Evolutionary conservation across 2,797 vertebrate genomes (phyloP).

Genomic region (Malurus leucopterus): DNA sequence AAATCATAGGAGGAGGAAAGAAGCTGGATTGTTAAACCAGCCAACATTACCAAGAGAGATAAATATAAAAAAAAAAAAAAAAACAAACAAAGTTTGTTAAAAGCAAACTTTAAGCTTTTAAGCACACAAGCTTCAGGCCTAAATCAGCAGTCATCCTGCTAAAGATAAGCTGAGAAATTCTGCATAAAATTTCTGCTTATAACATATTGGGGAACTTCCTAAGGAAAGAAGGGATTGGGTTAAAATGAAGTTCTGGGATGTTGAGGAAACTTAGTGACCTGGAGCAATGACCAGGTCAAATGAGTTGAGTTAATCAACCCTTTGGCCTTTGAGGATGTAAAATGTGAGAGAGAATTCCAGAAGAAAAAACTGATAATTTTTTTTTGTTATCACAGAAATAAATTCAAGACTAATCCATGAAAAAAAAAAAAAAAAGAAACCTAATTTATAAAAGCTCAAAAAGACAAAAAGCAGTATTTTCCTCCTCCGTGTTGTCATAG

Average conservation of each 20-base stretch:
- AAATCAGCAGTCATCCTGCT: neutral
- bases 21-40: neutral
- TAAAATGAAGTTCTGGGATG: neutral
- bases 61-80: neutral
- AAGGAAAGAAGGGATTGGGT: neutral
- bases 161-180: neutral
- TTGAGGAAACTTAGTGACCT: neutral
- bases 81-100: neutral
- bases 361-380: neutral
- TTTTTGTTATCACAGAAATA: neutral
- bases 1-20: neutral
- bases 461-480: slow-evolving; percentile 9
- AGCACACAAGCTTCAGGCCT: neutral
- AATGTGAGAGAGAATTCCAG: neutral
- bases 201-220: neutral
- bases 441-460: neutral
- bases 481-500: slow-evolving; percentile 10
- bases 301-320: neutral
- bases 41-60: neutral
- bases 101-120: neutral
- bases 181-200: neutral
- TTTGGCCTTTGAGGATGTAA: neutral
- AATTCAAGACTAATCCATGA: neutral
- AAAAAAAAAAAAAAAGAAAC: neutral
- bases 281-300: neutral